phyloP scores from a whole-genome alignment of 2,113 vertebrate species.

The Harpagus bidentatus region DNA sequence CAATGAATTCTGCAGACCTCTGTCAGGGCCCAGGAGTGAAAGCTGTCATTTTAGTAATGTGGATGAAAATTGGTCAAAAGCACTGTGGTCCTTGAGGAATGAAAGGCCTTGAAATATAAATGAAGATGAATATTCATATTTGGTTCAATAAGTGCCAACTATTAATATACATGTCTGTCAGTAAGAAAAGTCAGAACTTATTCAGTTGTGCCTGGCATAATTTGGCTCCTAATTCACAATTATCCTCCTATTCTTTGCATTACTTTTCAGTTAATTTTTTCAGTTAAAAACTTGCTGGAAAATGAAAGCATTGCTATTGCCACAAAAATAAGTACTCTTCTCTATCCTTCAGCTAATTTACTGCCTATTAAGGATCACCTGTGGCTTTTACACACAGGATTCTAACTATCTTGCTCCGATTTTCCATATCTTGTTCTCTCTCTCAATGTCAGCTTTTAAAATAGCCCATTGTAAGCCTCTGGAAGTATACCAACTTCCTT shows the following conservation, averaged over 20 bases:
- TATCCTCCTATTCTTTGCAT: constrained; percentile 81
- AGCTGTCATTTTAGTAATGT: constrained; percentile 97
- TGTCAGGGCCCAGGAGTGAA: constrained; percentile 98
- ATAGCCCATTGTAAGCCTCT: not conserved
- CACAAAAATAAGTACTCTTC: not conserved
- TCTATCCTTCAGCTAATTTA: not conserved
- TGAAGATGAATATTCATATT: constrained; percentile 99
- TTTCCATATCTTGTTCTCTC: not conserved
- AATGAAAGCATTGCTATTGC: not conserved
- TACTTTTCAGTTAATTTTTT: constrained; percentile 26
- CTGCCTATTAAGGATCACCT: constrained; percentile 12
- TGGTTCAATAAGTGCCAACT: constrained; percentile 93
- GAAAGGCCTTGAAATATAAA: constrained; percentile 99
- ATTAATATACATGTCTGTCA: constrained; percentile 99
- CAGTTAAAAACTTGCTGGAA: not conserved
- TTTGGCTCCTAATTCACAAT: constrained; percentile 87
- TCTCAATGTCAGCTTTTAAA: constrained; percentile 1
- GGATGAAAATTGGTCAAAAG: constrained; percentile 94
- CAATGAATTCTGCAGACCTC: constrained; percentile 92
- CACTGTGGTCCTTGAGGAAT: constrained; percentile 85
- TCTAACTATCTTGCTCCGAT: not conserved
- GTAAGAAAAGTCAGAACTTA: constrained; percentile 82
- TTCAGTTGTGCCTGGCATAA: constrained; percentile 84
- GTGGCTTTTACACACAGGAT: constrained; percentile 7
- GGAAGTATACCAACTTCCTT: not conserved